phyloP scores from a whole-genome alignment of 1,140 invertebrate genomes.

The Camponotus pennsylvanicus region DNA sequence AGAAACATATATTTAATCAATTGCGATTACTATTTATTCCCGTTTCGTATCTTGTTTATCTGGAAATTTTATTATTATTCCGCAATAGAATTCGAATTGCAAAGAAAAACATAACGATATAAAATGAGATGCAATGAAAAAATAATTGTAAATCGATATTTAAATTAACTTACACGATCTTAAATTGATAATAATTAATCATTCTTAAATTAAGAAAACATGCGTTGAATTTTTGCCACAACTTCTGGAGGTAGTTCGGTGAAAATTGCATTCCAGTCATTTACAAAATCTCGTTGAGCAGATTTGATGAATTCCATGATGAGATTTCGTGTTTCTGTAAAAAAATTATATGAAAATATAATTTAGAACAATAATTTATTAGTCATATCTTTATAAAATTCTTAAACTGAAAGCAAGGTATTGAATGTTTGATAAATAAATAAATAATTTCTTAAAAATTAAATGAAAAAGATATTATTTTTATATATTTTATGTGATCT shows the following conservation, averaged over 20 bases:
- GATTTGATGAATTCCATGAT: conserved; percentile 86
- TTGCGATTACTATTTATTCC: neutral
- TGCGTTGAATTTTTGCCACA: conserved; percentile 78
- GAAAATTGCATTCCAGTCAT: conserved; percentile 85
- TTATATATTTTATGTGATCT: neutral
- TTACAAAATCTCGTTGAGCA: conserved; percentile 87
- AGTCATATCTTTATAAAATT: neutral
- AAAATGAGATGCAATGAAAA: neutral
- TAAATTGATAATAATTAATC: conserved; percentile 1
- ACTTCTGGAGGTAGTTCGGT: conserved; percentile 82
- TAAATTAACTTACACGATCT: neutral
- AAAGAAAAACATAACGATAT: neutral
- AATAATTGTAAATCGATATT: neutral
- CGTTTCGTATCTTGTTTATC: neutral
- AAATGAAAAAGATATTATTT: neutral
- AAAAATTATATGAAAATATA: conserved; percentile 27
- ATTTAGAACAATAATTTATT: neutral
- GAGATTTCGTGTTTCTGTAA: conserved; percentile 85
- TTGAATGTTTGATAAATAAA: neutral
- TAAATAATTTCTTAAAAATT: neutral
- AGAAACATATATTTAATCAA: conserved; percentile 17
- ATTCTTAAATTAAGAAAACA: conserved; percentile 67
- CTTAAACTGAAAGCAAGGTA: neutral
- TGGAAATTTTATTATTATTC: neutral
- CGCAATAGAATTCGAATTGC: neutral